Evolutionary conservation across 37 sponge, comb jelly and placozoan genomes (phyloP), one percentile per base, ranked within the genome.

Genomic region (Diacarnus erythraeanus): DNA sequence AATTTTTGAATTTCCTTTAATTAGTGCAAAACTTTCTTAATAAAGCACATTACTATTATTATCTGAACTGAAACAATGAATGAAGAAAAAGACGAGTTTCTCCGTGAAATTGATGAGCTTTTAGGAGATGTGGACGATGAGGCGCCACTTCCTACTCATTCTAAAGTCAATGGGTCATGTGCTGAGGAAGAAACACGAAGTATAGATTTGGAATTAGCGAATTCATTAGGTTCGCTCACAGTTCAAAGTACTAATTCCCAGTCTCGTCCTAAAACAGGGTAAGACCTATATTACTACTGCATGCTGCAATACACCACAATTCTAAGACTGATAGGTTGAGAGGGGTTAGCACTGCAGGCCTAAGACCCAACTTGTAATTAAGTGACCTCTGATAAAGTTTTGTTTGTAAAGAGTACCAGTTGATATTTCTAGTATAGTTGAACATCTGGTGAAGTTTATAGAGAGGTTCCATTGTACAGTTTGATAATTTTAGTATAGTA

Each of bases 21-120:
- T 73, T 63, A 73, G 23, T 60, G 82, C 82, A 22, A 37, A 76
- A 30, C 66, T 57, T 22, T 39, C 22, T 38, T 33, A 17, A 2
- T 3, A n/a, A 29, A n/a, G 8, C n/a, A 9, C 15, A 8, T 17
- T 23, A 17, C 25, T 21, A n/a, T 10, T 17, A 17, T 23, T n/a
- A 26, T 9, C 31, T 30, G 40, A 40, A 15, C 41, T 9, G 1
- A 54, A 9, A 71, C 10, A 30, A 69, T 79, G 70, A 39, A 27
- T 15, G 74, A 63, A 43, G 74, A 59, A n/a, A 82, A 71, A 5
- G 72, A 81, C 58, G 88, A 82, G 30, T 88, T 88, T 77, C 78
- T 88, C 20, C 75, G 76, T 20, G 88, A 88, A 72, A 88, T 88
- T 40, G 88, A 88, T 26, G 83, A 81, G 39, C 72, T 88, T 5